Evolutionary conservation across 2,888 invertebrate species (phyloP), one percentile per base, ranked within the genome.

Genomic region (Yponomeuta evonymella): DNA sequence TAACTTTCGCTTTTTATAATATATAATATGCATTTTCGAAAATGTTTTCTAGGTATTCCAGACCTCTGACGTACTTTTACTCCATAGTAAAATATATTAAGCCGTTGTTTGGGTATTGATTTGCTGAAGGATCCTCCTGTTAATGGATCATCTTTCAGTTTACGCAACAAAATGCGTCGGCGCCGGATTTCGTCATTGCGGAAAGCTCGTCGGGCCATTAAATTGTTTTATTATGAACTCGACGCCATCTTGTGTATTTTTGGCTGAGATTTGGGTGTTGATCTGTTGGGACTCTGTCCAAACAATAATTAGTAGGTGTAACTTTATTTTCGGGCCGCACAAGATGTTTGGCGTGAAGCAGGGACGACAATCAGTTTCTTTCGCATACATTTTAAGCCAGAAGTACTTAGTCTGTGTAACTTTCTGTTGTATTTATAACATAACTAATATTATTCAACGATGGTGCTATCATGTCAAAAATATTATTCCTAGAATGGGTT

Each of bases 191-290:
- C 91, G 90, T 90, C 91, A 91, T 90, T 89, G 86, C 90, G 91
- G 91, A 89, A 92, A 91, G 86, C 90, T 90, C 88, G 90, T 87
- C 90, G 90, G 91, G 90, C 91, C 91, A 91, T 92, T 92, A 92
- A 91, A 92, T 91, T 90, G 91, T 91, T 92, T 91, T 92, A 92
- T 91, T 92, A 91, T 90, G 90, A 89, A 91, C 89, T 83, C 88
- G 90, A 86, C 91, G 91, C 91, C 91, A 90, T 91, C 87, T 89
- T 87, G 86, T 88, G 87, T 92, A 91, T 92, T 92, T 92, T 92
- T 90, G 90, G 91, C 89, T 84, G 89, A 82, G 85, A 89, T 88
- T 90, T 90, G 86, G 90, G 88, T 90, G 89, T 91, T 91, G 90
- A 92, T 90, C 90, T 90, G 85, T 87, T 90, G 91, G 91, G 91